These are phyloP conservation scores for Sebastes aleutianus DNA, from an alignment of 2,797 vertebrate species.

Conservation along the genomic window DNA sequence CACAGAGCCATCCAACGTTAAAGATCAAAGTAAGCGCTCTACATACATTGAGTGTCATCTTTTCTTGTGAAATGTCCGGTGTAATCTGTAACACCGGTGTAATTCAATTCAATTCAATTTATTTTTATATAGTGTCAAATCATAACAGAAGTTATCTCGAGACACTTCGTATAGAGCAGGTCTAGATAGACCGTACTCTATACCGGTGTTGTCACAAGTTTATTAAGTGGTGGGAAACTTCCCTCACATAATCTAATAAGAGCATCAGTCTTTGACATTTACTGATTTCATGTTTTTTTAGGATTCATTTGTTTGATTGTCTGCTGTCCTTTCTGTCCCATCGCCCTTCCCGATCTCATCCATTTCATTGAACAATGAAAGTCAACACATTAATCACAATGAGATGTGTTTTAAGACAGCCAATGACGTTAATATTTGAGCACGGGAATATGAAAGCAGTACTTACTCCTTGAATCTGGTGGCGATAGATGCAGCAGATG, in stretches of 20 bases:
- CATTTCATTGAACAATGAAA: slow-evolving; percentile 39
- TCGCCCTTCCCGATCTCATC: slow-evolving; percentile 19
- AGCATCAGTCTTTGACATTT: slow-evolving; percentile 15
- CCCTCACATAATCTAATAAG: neutral
- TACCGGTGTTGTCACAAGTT: neutral
- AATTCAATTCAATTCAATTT: too few species aligned
- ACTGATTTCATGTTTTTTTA: slow-evolving; percentile 17
- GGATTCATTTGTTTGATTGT: slow-evolving; percentile 59
- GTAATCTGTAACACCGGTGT: neutral
- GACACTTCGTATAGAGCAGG: fast-evolving
- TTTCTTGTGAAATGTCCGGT: neutral
- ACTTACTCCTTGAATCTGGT: slow-evolving; percentile 99
- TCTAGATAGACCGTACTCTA: too few species aligned
- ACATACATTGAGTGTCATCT: neutral
- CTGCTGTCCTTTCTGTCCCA: slow-evolving; percentile 38
- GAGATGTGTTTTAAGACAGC: slow-evolving; percentile 41
- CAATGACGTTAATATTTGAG: slow-evolving; percentile 49
- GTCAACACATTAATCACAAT: slow-evolving; percentile 57
- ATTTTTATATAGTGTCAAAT: too few species aligned
- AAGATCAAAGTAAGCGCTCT: too few species aligned
- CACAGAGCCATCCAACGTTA: too few species aligned
- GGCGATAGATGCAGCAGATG: slow-evolving; percentile 36
- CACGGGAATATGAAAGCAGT: slow-evolving; percentile 50
- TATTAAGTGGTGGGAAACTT: too few species aligned
- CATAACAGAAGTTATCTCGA: too few species aligned